phyloP scores from a whole-genome alignment of 1,140 invertebrate species.

The Eulimnadia texana region DNA sequence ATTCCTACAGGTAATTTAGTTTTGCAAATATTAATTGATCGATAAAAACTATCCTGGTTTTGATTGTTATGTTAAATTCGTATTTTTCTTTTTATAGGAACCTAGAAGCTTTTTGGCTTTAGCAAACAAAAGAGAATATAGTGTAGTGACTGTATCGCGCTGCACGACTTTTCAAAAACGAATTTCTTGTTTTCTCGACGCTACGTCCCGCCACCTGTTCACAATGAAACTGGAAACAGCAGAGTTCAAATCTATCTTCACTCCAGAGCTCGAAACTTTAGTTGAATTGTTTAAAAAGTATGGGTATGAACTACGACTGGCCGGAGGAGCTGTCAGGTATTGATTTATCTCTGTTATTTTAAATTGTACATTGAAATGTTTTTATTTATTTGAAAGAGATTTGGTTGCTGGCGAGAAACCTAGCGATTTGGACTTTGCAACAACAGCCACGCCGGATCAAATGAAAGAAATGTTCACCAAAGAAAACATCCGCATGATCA shows the following conservation, averaged over 20 bases:
- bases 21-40: too few relatives aligned
- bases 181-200: neutral
- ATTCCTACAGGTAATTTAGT: too few relatives aligned
- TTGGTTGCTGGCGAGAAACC: slow-evolving; percentile 73
- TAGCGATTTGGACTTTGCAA: slow-evolving; percentile 94
- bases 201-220: neutral
- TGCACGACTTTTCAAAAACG: too few relatives aligned
- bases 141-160: too few relatives aligned
- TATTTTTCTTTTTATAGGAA: too few relatives aligned
- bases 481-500: slow-evolving; percentile 81
- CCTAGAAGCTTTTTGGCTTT: too few relatives aligned
- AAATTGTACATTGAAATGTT: slow-evolving; percentile 20
- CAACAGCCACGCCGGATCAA: slow-evolving; percentile 84
- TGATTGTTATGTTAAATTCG: too few relatives aligned
- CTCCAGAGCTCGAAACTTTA: slow-evolving; percentile 54
- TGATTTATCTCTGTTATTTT: slow-evolving; percentile 10
- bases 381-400: slow-evolving; percentile 43
- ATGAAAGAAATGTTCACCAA: slow-evolving; percentile 89
- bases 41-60: too few relatives aligned
- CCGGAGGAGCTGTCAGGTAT: slow-evolving; percentile 78
- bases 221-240: slow-evolving; percentile 34
- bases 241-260: slow-evolving; percentile 62
- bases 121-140: too few relatives aligned
- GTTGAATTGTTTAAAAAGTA: slow-evolving; percentile 61
- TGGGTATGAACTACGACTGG: slow-evolving; percentile 74